These are phyloP conservation scores for Zaprionus ornatus DNA, from an alignment of 1,140 invertebrate species.

Conservation along the genomic window DNA sequence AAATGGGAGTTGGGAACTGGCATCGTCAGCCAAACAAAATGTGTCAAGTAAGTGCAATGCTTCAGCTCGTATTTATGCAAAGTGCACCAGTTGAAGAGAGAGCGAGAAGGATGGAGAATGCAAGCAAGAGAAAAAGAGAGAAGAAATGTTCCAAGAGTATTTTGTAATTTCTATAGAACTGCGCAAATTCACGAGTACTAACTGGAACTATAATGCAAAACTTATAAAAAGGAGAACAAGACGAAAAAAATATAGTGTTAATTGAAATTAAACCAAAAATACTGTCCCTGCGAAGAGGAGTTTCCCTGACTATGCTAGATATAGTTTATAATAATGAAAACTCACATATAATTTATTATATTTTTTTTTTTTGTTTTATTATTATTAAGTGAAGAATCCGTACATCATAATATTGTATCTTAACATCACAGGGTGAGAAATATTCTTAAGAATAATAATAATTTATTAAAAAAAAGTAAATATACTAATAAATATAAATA, in stretches of 20 bases:
- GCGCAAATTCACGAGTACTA: conserved; percentile 26
- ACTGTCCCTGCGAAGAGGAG: neutral
- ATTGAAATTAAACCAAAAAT: neutral
- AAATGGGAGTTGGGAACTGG: conserved; percentile 9
- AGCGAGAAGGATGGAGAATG: conserved; percentile 7
- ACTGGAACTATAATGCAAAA: conserved; percentile 40
- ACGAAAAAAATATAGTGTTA: neutral
- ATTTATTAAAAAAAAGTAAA: too few species aligned
- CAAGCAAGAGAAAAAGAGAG: neutral
- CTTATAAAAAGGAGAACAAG: conserved; percentile 4
- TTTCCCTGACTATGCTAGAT: neutral
- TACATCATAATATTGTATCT: too few species aligned
- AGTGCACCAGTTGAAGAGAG: conserved; percentile 59
- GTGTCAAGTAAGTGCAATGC: conserved; percentile 78
- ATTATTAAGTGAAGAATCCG: too few species aligned
- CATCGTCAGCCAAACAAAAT: conserved; percentile 61
- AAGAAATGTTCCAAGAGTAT: conserved; percentile 39
- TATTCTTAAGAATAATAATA: too few species aligned
- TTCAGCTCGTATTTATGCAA: conserved; percentile 76
- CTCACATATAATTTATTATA: too few species aligned
- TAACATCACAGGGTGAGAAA: too few species aligned
- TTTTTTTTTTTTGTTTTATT: too few species aligned
- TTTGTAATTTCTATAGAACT: conserved; percentile 56
- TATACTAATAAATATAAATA: neutral
- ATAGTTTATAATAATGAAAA: neutral